Evolutionary conservation across 53 echinoderm and acorn worm genomes (phyloP).

Genomic region (Stichopus horrens): DNA sequence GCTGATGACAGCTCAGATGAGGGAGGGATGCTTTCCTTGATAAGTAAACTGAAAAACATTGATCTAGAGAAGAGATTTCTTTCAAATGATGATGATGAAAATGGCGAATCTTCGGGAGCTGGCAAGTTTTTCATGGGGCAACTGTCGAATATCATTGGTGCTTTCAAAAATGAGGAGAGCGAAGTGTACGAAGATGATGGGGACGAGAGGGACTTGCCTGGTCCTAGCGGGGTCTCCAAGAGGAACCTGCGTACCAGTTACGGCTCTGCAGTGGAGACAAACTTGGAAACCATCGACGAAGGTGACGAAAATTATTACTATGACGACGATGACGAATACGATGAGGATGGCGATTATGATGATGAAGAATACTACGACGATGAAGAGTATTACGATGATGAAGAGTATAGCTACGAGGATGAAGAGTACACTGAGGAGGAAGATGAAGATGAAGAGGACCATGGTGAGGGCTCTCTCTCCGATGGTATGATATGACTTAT

Average conservation of each 20-base stretch:
- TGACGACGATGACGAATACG: neutral
- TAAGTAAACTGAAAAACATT: conserved; percentile 18
- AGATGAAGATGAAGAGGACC: conserved; percentile 6
- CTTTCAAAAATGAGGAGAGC: conserved; percentile 18
- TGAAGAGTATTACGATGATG: neutral
- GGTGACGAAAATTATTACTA: conserved; percentile 16
- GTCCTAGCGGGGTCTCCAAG: conserved; percentile 25
- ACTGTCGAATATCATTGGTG: conserved; percentile 14
- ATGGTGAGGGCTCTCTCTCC: neutral
- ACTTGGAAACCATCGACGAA: conserved; percentile 22
- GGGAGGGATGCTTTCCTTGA: conserved; percentile 8
- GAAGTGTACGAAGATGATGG: neutral
- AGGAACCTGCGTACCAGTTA: conserved; percentile 22
- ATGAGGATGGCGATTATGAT: neutral
- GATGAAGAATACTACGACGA: conserved; percentile 25
- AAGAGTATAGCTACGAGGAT: neutral
- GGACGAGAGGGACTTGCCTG: neutral
- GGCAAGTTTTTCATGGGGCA: neutral
- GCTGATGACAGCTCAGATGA: neutral
- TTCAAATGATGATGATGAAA: neutral
- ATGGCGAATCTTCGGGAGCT: neutral
- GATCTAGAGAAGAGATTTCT: conserved; percentile 27
- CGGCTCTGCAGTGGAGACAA: conserved; percentile 25
- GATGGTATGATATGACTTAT: conserved; percentile 6
- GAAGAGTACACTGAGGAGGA: conserved; percentile 39